Conservation (phyloP, 2,113 vertebrate genomes). For the Columba livia region DNA sequence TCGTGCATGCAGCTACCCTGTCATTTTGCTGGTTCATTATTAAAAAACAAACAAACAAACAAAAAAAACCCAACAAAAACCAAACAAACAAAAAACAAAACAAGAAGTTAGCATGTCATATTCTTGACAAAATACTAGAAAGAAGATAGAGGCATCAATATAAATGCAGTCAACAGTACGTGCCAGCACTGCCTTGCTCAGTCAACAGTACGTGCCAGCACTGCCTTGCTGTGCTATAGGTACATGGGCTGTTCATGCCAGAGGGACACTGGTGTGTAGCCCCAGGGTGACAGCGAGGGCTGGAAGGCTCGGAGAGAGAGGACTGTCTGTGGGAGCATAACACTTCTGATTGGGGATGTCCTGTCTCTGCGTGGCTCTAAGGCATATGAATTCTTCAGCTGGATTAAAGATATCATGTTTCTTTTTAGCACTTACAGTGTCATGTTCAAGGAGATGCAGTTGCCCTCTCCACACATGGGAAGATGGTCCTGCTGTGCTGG, state of each 20-base stretch:
- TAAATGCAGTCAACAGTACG: not conserved
- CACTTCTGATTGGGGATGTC: not conserved
- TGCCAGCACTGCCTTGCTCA: not conserved
- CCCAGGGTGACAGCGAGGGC: not conserved
- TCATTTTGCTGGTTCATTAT: not conserved
- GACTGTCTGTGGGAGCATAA: not conserved
- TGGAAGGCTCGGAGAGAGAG: too few relatives aligned
- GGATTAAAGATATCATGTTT: not conserved
- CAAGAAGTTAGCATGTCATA: not conserved
- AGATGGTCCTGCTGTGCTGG: not conserved
- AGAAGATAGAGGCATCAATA: not conserved
- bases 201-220: not conserved
- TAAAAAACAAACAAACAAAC: not conserved
- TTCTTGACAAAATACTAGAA: not conserved
- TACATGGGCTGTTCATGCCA: not conserved
- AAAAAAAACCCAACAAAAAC: too few relatives aligned
- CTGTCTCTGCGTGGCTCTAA: not conserved
- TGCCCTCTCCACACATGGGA: fast-evolving
- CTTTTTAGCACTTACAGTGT: not conserved
- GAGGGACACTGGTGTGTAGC: not conserved
- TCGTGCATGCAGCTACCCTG: not conserved
- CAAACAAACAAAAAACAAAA: too few relatives aligned
- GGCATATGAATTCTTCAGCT: not conserved
- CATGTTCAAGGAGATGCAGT: fast-evolving
- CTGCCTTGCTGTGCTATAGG: not conserved